phyloP scores from a whole-genome alignment of 2,797 vertebrate genomes.

The Notoglanidium macrostoma region DNA sequence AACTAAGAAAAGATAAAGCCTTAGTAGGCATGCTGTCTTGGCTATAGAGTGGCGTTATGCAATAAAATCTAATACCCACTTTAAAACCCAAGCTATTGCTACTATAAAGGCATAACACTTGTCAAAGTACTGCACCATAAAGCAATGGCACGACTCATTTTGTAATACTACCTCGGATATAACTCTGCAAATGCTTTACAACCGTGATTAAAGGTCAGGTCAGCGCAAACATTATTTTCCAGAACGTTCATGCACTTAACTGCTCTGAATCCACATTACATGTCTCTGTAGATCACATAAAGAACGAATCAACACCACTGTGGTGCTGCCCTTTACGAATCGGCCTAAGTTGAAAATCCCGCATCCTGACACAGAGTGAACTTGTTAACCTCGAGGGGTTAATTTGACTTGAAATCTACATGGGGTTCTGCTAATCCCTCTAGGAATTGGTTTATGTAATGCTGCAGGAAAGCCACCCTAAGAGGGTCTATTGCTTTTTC shows the following conservation, averaged over 20 bases:
- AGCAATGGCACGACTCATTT: not conserved
- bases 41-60: not conserved
- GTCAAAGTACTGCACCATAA: slow-evolving; percentile 9
- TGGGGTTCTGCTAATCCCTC: slow-evolving; percentile 24
- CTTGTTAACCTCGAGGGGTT: slow-evolving; percentile 19
- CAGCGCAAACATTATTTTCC: not conserved
- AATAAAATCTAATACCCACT: slow-evolving; percentile 18
- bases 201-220: slow-evolving; percentile 32
- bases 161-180: not conserved
- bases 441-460: slow-evolving; percentile 19
- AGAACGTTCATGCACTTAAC: not conserved
- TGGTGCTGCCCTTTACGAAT: not conserved
- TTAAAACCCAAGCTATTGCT: slow-evolving; percentile 16
- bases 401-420: slow-evolving; percentile 14
- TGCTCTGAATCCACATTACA: not conserved
- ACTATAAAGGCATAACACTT: slow-evolving; percentile 23
- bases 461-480: not conserved
- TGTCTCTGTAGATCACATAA: not conserved
- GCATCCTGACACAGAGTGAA: not conserved
- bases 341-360: not conserved
- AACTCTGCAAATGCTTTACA: not conserved
- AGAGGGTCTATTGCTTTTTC: not conserved
- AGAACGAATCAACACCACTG: not conserved
- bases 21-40: not conserved
- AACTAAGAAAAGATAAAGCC: not conserved